Base-by-base conservation (phyloP, 2,888 invertebrate genomes). In the Pollenia angustigena region DNA sequence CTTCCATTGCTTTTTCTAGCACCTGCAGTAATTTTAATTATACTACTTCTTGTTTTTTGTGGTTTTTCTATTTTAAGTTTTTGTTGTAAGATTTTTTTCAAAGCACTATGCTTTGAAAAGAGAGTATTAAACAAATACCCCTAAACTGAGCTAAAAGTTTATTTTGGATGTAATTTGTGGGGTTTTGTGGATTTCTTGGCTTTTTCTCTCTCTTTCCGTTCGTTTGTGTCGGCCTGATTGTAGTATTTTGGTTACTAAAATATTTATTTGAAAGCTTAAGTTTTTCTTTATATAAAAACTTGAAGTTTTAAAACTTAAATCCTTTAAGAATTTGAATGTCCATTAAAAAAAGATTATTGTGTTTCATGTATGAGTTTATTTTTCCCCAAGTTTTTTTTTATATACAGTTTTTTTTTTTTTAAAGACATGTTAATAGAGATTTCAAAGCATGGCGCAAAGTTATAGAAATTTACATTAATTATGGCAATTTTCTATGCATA, bases 91-190 rank as follows among this genome's bases (percentile, higher is more conserved):
- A 48, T 46, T 7, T 60, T 74, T 48, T 60, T 48, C 14, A 48
- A 48, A 58, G 23, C 56, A 23, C 56, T 40, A 14, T 60, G 40
- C n/a, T 60, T 32, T 14, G 10, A 16, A 60, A n/a, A 23, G 7
- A 40, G 10, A 60, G 60, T 40, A 72, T 60, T 50, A 32, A 60
- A n/a, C 11, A 58, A 58, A 50, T 74, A 48, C 32, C 23, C 60
- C 16, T 32, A 50, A 50, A 46, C 23, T 32, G 23, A 60, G 46
- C 46, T 40, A 62, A 58, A 74, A 60, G 48, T 74, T 74, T 74
- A 62, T 74, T 32, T 60, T 60, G 50, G 60, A 48, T 46, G 58
- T 74, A 74, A 74, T 74, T 46, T 46, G 50, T 48, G 48, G 74
- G 74, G 46, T 60, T 74, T 62, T 60, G 16, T 12, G 14, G n/a